Evolutionary conservation across 1,140 invertebrate genomes (phyloP).

Genomic region (Drosophila prosaltans): DNA sequence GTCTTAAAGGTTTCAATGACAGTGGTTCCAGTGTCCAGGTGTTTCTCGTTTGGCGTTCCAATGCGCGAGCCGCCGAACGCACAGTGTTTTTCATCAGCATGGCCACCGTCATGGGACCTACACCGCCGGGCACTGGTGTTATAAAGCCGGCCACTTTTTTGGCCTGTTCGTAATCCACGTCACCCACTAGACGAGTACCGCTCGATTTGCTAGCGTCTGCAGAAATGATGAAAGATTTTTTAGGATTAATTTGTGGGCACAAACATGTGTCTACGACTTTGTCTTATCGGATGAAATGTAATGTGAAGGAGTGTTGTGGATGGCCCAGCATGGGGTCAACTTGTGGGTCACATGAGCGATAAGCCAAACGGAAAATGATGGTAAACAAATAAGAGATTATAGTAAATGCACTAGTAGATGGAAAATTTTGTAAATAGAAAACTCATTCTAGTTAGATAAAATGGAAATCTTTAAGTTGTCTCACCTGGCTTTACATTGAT

Average conservation of each 20-base stretch:
- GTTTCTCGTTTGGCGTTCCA: conserved; percentile 84
- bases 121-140: conserved; percentile 98
- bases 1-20: conserved; percentile 85
- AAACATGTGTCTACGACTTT: neutral
- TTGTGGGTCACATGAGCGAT: conserved; percentile 22
- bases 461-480: neutral
- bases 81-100: conserved; percentile 99
- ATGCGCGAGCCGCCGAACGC: conserved; percentile 88
- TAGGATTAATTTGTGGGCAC: neutral
- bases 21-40: conserved; percentile 88
- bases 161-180: conserved; percentile 95
- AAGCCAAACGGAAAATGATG: neutral
- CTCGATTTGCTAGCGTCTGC: conserved; percentile 92
- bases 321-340: conserved; percentile 35
- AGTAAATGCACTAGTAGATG: neutral
- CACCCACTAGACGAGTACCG: conserved; percentile 95
- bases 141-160: conserved; percentile 92
- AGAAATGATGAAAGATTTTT: neutral
- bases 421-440: neutral
- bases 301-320: conserved; percentile 11
- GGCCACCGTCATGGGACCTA: conserved; percentile 99
- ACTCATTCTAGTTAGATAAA: too few relatives aligned
- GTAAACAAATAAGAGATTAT: conserved; percentile 25
- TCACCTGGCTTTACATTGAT: conserved; percentile 97
- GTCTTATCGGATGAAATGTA: conserved; percentile 43